Base-by-base conservation (phyloP, 2,888 invertebrate species). In the Xanthostigma xanthostigma region DNA sequence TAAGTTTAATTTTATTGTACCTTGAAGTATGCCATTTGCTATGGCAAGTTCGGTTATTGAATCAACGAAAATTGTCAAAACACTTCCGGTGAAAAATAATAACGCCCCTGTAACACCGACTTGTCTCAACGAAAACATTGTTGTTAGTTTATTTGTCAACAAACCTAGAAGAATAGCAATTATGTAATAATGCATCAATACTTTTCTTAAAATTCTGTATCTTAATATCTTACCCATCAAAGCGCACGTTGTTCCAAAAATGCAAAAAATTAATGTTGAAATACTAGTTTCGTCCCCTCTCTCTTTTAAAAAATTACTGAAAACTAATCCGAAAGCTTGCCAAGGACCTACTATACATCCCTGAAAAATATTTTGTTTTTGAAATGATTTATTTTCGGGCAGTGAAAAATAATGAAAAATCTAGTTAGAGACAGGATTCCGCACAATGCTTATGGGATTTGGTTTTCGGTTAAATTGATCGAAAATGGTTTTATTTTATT, bases 311-410 rank as follows among this genome's bases (percentile, higher is more conserved):
- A 85, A 84, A 47, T 79, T 75, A 33, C 81, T 79, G 58, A 79
- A 86, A 42, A 85, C 63, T 45, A 85, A 71, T 0, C 81, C 81
- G 55, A 84, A 84, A 0, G 81, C 81, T 13, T 80, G 74, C 36
- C 78, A 69, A 1, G 83, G 80, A 1, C 81, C 78, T 41, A 82
- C 70, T 0, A 78, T 78, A 39, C 79, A 72, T 59, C 79, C 74
- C 85, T 86, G 64, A 46, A 66, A 68, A 53, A 27, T 27, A 27
- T 27, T 27, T 27, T 6, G 27, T 27, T 27, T 27, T 27, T 27
- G 27, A 27, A 6, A 27, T 27, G 6, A 27, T 27, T 27, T 27
- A 3, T 6, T 6, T 27, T 17, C 6, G 27, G 27, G 3, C 6
- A 27, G 27, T 3, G 27, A 27, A 27, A 27, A 27, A 6, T 6